Evolutionary conservation across 2,797 vertebrate species (phyloP).

Genomic region (Paguma larvata): DNA sequence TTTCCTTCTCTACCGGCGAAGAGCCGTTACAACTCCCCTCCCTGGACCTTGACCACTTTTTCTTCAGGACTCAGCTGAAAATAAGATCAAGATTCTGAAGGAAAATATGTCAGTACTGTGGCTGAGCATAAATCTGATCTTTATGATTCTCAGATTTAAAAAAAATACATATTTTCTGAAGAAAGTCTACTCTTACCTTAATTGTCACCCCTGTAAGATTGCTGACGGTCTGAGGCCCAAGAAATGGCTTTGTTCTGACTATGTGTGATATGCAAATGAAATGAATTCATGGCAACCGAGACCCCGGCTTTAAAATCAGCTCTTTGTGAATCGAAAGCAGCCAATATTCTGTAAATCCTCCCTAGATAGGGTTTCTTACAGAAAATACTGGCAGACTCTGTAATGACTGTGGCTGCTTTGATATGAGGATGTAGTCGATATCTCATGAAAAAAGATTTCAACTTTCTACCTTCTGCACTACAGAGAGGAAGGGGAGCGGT

Average conservation of each 20-base stretch:
- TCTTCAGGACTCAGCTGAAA: not conserved
- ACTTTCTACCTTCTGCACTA: not conserved
- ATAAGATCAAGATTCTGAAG: slow-evolving; percentile 35
- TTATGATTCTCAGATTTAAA: slow-evolving; percentile 20
- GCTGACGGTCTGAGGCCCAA: slow-evolving; percentile 7
- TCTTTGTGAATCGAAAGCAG: slow-evolving; percentile 70
- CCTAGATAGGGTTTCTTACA: slow-evolving; percentile 52
- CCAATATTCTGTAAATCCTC: slow-evolving; percentile 72
- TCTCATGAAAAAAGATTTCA: slow-evolving; percentile 70
- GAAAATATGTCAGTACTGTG: slow-evolving; percentile 8
- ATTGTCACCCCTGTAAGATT: slow-evolving; percentile 55
- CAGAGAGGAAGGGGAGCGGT: not conserved
- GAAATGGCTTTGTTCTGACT: slow-evolving; percentile 43
- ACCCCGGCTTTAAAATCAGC: slow-evolving; percentile 58
- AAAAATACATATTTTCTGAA: slow-evolving; percentile 39
- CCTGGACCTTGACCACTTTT: not conserved
- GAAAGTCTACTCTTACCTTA: not conserved
- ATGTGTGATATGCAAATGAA: slow-evolving; percentile 57
- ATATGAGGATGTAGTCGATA: slow-evolving; percentile 73
- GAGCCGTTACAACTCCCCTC: not conserved
- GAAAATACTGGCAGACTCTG: slow-evolving; percentile 62
- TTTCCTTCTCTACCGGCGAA: not conserved
- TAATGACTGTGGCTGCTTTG: slow-evolving; percentile 74
- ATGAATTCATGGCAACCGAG: slow-evolving; percentile 25
- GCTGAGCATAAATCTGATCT: slow-evolving; percentile 12